phyloP scores from a whole-genome alignment of 2,113 vertebrate species.

The Mastomys natalensis region DNA sequence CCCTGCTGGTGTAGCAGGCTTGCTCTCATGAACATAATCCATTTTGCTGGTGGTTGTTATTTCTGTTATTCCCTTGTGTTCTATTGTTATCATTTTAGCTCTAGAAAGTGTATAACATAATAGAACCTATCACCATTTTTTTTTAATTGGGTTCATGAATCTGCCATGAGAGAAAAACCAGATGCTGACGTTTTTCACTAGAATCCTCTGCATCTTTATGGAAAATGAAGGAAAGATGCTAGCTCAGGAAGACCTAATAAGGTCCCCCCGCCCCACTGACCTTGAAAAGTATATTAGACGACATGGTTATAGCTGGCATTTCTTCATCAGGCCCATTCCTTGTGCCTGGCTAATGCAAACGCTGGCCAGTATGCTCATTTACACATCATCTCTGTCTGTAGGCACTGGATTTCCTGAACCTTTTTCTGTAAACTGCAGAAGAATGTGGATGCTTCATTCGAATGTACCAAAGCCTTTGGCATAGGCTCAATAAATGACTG shows the following conservation, averaged over 20 bases:
- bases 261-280: constrained; percentile 64
- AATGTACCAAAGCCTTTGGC: constrained; percentile 4
- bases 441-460: constrained; percentile 44
- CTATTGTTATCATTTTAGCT: constrained; percentile 48
- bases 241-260: constrained; percentile 80
- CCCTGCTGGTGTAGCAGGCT: constrained; percentile 53
- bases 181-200: constrained; percentile 75
- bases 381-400: constrained; percentile 66
- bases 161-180: constrained; percentile 61
- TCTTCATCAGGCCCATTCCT: constrained; percentile 80
- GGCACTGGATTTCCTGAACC: constrained; percentile 75
- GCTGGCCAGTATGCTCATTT: constrained; percentile 76
- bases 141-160: constrained; percentile 82
- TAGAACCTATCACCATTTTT: constrained; percentile 68
- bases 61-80: constrained; percentile 74
- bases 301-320: constrained; percentile 75
- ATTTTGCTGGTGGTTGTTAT: constrained; percentile 55
- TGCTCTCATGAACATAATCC: neutral
- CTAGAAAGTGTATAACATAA: constrained; percentile 63
- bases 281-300: constrained; percentile 79
- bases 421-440: constrained; percentile 67
- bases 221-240: constrained; percentile 82
- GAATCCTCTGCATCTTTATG: constrained; percentile 76
- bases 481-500: constrained; percentile 43
- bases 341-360: constrained; percentile 73